Evolutionary conservation across 2,888 invertebrate genomes (phyloP).

Genomic region (Anoncus sp.): DNA sequence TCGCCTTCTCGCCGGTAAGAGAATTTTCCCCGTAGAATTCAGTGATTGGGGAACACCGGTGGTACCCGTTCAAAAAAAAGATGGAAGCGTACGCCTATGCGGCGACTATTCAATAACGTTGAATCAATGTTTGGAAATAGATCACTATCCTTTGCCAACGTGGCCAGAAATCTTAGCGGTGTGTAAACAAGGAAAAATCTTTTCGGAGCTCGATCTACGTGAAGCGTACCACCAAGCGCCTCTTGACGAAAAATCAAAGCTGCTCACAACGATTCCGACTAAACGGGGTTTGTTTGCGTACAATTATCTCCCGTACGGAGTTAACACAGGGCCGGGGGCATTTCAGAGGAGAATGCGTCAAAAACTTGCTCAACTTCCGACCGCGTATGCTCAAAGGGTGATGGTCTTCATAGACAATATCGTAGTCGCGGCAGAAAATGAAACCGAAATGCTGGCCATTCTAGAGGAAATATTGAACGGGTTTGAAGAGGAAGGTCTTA

Average conservation of each 20-base stretch:
- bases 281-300: slow-evolving; percentile 20
- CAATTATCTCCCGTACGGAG: slow-evolving; percentile 22
- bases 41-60: slow-evolving; percentile 18
- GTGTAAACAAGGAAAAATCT: neutral
- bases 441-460: slow-evolving; percentile 28
- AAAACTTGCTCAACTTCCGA: slow-evolving; percentile 17
- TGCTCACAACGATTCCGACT: slow-evolving; percentile 9
- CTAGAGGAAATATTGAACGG: slow-evolving; percentile 16
- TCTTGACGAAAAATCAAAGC: slow-evolving; percentile 36
- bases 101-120: neutral
- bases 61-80: neutral
- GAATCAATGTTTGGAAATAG: neutral
- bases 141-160: neutral
- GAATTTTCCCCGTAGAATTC: slow-evolving; percentile 6
- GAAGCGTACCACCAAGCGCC: slow-evolving; percentile 33
- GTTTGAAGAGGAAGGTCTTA: slow-evolving; percentile 9
- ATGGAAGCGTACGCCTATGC: neutral
- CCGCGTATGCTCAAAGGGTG: slow-evolving; percentile 5
- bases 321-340: neutral
- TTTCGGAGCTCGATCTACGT: neutral
- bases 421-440: slow-evolving; percentile 19
- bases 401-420: slow-evolving; percentile 32
- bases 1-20: neutral
- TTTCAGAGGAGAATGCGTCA: slow-evolving; percentile 27
- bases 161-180: slow-evolving; percentile 7